These are phyloP conservation scores for Caranx ignobilis DNA, from an alignment of 2,113 vertebrate genomes.

Conservation along the genomic window DNA sequence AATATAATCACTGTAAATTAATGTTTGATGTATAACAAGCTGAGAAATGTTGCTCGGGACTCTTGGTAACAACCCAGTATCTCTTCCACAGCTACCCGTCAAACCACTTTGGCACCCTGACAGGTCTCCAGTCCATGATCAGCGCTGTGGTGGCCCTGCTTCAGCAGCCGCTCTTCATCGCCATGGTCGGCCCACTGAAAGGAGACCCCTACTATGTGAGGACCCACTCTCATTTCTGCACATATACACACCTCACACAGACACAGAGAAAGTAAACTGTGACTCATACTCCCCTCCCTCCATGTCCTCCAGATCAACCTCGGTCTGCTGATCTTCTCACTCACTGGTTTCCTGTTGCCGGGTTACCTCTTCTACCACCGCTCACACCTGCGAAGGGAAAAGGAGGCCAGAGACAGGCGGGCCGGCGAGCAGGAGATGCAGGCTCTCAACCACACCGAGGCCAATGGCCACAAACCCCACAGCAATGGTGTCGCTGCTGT, in stretches of 20 bases:
- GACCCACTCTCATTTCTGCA: neutral
- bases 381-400: conserved; percentile 70
- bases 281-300: neutral
- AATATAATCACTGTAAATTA: neutral
- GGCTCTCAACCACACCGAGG: conserved; percentile 60
- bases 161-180: conserved; percentile 91
- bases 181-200: conserved; percentile 85
- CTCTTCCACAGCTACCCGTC: conserved; percentile 87
- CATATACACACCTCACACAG: neutral
- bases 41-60: neutral
- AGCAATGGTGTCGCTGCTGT: conserved; percentile 69
- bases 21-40: neutral
- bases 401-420: conserved; percentile 52
- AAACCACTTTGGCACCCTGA: conserved; percentile 92
- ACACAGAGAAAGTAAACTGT: no score
- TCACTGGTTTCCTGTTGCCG: conserved; percentile 88
- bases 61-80: neutral
- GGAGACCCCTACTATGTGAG: conserved; percentile 90
- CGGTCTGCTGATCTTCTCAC: conserved; percentile 84
- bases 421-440: conserved; percentile 53
- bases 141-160: conserved; percentile 90
- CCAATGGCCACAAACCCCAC: conserved; percentile 76
- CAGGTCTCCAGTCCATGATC: conserved; percentile 92
- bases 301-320: conserved; percentile 80
- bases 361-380: conserved; percentile 87